Percentiles rank a stretch among this genome's conserved stretches.
Evolutionary conservation across 2,888 invertebrate species (phyloP).

Genomic region (Ichneumon xanthorius): DNA sequence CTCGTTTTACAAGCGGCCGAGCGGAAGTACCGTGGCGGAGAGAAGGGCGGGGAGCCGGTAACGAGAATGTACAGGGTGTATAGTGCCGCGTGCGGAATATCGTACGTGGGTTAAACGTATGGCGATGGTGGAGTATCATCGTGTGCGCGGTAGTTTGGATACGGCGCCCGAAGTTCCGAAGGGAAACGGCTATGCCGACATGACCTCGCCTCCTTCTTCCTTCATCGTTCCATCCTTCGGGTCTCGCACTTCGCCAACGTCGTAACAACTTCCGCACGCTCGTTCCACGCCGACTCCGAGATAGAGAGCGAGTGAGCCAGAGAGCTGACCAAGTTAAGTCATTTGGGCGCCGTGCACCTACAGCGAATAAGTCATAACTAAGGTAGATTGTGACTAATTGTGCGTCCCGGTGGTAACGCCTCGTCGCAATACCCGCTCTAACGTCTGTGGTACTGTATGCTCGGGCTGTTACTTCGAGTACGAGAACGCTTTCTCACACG

Average conservation of each 20-base stretch:
- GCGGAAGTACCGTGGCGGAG: not conserved
- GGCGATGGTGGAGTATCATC: constrained; percentile 42
- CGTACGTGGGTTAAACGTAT: constrained; percentile 37
- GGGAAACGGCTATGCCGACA: constrained; percentile 44
- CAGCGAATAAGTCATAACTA: constrained; percentile 84
- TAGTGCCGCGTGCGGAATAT: constrained; percentile 50
- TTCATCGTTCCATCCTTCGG: constrained; percentile 13
- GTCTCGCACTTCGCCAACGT: constrained; percentile 50
- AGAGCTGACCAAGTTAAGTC: constrained; percentile 83
- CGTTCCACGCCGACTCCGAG: constrained; percentile 18
- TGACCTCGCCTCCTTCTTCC: constrained; percentile 33
- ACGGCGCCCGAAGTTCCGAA: constrained; percentile 58
- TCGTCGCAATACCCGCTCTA: constrained; percentile 52
- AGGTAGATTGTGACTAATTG: constrained; percentile 84
- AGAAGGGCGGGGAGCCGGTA: constrained; percentile 69
- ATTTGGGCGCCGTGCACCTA: constrained; percentile 81
- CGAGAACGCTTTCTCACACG: constrained; percentile 48
- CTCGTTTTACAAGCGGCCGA: too few species aligned
- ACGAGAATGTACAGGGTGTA: constrained; percentile 78
- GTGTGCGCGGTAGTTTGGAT: constrained; percentile 47
- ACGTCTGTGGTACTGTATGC: constrained; percentile 35
- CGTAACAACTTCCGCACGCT: constrained; percentile 64
- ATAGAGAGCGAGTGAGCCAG: constrained; percentile 42
- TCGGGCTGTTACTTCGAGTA: constrained; percentile 63
- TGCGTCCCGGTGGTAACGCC: constrained; percentile 72